Conservation (phyloP, 2,888 invertebrate genomes). For the Hirtodrosophila trivittata region DNA sequence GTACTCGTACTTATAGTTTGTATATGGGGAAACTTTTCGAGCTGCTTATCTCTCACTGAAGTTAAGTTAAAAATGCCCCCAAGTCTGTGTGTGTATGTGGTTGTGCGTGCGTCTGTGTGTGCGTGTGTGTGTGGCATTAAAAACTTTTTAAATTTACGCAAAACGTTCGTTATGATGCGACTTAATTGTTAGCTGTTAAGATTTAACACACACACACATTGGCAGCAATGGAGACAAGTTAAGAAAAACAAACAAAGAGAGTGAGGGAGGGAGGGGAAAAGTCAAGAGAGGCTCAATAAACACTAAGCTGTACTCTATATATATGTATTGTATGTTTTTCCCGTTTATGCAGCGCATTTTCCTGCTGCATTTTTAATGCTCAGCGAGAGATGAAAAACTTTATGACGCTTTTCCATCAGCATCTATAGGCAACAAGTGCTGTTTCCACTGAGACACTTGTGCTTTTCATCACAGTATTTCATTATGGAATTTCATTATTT, state of each 20-base stretch:
- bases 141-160: constrained; percentile 73
- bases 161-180: constrained; percentile 74
- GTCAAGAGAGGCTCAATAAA: constrained; percentile 5
- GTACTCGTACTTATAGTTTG: constrained; percentile 55
- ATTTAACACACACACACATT: constrained; percentile 52
- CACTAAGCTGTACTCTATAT: too few relatives aligned
- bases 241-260: not conserved
- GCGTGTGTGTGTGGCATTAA: constrained; percentile 65
- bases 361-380: constrained; percentile 51
- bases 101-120: not conserved
- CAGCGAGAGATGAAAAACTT: constrained; percentile 32
- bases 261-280: not conserved
- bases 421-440: constrained; percentile 7
- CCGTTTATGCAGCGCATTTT: constrained; percentile 19
- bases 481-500: too few relatives aligned
- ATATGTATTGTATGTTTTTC: not conserved
- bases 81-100: constrained; percentile 39
- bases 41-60: constrained; percentile 70
- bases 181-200: constrained; percentile 76
- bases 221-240: constrained; percentile 15
- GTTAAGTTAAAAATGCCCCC: constrained; percentile 73
- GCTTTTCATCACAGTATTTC: too few relatives aligned
- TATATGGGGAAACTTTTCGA: constrained; percentile 67
- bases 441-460: not conserved
- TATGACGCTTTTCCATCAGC: constrained; percentile 10